These are phyloP conservation scores for Arrhopalites spinosus DNA, from an alignment of 2,888 invertebrate species.

Conservation along the genomic window DNA sequence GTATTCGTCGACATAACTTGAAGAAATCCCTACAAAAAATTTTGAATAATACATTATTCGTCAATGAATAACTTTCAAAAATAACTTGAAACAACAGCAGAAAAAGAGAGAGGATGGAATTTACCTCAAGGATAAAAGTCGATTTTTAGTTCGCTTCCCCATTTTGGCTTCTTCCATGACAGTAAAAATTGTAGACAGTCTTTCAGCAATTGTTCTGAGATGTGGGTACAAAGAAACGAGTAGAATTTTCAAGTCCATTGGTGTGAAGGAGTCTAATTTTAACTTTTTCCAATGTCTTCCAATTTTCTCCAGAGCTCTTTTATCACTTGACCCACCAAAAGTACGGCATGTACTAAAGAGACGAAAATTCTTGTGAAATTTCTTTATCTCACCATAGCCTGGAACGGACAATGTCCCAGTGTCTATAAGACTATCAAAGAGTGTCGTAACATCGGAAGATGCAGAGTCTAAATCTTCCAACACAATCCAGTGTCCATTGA, in stretches of 20 bases:
- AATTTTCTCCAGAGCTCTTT: constrained; percentile 26
- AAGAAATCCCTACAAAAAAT: constrained; percentile 76
- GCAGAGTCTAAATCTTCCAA: constrained; percentile 95
- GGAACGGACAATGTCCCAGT: constrained; percentile 81
- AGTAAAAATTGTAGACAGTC: constrained; percentile 45
- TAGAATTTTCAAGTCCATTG: constrained; percentile 69
- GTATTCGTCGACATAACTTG: constrained; percentile 85
- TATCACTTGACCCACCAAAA: constrained; percentile 13
- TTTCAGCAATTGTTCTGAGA: constrained; percentile 44
- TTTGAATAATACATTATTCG: not conserved
- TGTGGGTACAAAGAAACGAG: constrained; percentile 40
- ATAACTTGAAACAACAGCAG: not conserved
- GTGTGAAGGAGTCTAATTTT: constrained; percentile 77
- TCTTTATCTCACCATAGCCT: constrained; percentile 77
- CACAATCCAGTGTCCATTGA: constrained; percentile 79
- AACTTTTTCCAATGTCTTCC: constrained; percentile 68
- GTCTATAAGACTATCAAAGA: constrained; percentile 83
- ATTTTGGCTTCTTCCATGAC: constrained; percentile 39
- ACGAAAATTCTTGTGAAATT: constrained; percentile 83
- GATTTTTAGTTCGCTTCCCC: constrained; percentile 29
- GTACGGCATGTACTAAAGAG: constrained; percentile 76
- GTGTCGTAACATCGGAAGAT: constrained; percentile 87
- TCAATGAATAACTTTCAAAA: not conserved
- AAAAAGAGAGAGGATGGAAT: not conserved
- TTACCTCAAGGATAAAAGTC: constrained; percentile 48